A percentile compares a stretch with the other conserved stretches of the same genome.
Conservation (phyloP, 2,797 vertebrate genomes). For the Girardinus metallicus region DNA sequence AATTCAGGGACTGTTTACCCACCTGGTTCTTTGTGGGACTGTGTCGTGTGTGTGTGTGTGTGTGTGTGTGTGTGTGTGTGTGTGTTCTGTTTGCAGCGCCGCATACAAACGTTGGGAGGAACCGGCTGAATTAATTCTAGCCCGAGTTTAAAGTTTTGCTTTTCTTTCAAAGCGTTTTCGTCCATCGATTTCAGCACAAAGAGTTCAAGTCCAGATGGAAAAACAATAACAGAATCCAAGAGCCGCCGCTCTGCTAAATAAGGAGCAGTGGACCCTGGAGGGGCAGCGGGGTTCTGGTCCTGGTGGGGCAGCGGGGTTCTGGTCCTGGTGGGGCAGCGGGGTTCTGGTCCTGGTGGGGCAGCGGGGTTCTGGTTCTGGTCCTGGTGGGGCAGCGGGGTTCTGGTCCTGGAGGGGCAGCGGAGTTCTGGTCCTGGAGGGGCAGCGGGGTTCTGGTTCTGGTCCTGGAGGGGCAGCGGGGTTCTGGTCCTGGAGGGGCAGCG, state of each 20-base stretch:
- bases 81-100: slow-evolving; percentile 53
- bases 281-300: background rate
- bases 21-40: slow-evolving; percentile 36
- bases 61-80: slow-evolving; percentile 33
- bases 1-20: slow-evolving; percentile 64
- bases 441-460: too few relatives aligned
- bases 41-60: background rate
- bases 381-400: too few relatives aligned
- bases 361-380: too few relatives aligned
- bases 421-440: background rate
- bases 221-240: slow-evolving; percentile 15
- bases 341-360: background rate
- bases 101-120: slow-evolving; percentile 33
- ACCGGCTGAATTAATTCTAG: slow-evolving; percentile 42
- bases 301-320: too few relatives aligned
- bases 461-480: too few relatives aligned
- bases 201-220: slow-evolving; percentile 14
- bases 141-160: slow-evolving; percentile 42
- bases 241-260: background rate
- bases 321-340: background rate
- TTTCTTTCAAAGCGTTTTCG: slow-evolving; percentile 5
- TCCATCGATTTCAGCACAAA: slow-evolving; percentile 21
- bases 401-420: background rate
- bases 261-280: background rate
- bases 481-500: too few relatives aligned